These are phyloP conservation scores for Unio delphinus DNA, from an alignment of 2,888 invertebrate species.

Conservation along the genomic window DNA sequence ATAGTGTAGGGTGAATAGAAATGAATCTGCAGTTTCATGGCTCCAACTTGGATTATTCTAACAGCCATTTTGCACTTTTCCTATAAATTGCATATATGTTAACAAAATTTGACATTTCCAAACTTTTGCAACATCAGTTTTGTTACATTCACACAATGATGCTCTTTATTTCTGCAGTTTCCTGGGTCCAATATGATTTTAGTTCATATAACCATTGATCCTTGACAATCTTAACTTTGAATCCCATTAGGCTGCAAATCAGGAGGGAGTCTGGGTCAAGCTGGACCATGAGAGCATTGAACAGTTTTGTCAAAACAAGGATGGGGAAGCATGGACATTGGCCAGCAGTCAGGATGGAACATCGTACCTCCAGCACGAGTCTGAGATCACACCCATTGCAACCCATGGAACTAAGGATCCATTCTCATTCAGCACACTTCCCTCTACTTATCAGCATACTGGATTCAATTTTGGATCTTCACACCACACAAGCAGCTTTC, in stretches of 20 bases:
- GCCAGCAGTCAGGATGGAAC: constrained; percentile 79
- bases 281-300: constrained; percentile 82
- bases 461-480: constrained; percentile 76
- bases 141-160: too few relatives aligned
- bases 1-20: too few relatives aligned
- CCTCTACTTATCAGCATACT: constrained; percentile 56
- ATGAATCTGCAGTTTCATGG: too few relatives aligned
- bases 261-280: constrained; percentile 95
- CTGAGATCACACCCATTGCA: constrained; percentile 63
- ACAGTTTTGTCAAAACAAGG: constrained; percentile 80
- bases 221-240: not conserved
- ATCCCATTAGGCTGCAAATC: constrained; percentile 83
- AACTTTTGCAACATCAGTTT: too few relatives aligned
- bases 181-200: too few relatives aligned
- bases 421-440: constrained; percentile 54
- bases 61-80: too few relatives aligned
- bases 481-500: not conserved
- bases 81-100: too few relatives aligned
- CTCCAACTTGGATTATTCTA: too few relatives aligned
- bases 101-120: too few relatives aligned
- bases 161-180: too few relatives aligned
- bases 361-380: constrained; percentile 78
- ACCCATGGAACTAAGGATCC: constrained; percentile 47
- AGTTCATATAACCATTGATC: too few relatives aligned
- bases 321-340: constrained; percentile 82